A percentile compares a stretch with the other conserved stretches of the same genome.
Conservation (phyloP, 2,113 vertebrate genomes). For the Erinaceus europaeus region DNA sequence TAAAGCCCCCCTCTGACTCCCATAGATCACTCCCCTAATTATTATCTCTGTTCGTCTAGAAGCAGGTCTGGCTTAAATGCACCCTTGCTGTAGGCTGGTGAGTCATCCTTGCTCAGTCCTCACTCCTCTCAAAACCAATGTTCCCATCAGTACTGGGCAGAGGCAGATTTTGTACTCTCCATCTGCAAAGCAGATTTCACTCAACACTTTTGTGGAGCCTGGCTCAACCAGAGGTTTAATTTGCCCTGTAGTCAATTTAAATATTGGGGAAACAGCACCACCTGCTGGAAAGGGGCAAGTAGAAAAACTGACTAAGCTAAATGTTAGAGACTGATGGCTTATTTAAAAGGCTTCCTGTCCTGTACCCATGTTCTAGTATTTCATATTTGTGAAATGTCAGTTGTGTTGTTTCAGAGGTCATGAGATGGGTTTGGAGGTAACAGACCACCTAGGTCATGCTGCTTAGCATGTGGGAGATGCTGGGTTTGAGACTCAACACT, state of each 20-base stretch:
- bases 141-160: constrained; percentile 11
- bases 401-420: not conserved
- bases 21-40: not conserved
- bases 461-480: no score
- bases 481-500: no score
- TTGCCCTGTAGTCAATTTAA: constrained; percentile 6
- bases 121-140: not conserved
- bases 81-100: not conserved
- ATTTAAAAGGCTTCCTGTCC: not conserved
- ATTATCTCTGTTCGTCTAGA: not conserved
- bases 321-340: not conserved
- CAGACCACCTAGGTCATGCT: no score
- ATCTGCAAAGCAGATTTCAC: constrained; percentile 20
- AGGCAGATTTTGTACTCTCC: constrained; percentile 17
- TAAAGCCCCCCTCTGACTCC: not conserved
- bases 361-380: not conserved
- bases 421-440: no score
- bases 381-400: not conserved
- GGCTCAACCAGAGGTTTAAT: not conserved
- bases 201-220: constrained; percentile 40
- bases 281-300: constrained; percentile 77
- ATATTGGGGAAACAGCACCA: constrained; percentile 76
- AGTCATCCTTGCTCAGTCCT: constrained; percentile 31
- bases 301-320: not conserved
- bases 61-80: not conserved